Evolutionary conservation across 2,797 vertebrate genomes (phyloP).

Genomic region (Schizothorax lantsangensis): DNA sequence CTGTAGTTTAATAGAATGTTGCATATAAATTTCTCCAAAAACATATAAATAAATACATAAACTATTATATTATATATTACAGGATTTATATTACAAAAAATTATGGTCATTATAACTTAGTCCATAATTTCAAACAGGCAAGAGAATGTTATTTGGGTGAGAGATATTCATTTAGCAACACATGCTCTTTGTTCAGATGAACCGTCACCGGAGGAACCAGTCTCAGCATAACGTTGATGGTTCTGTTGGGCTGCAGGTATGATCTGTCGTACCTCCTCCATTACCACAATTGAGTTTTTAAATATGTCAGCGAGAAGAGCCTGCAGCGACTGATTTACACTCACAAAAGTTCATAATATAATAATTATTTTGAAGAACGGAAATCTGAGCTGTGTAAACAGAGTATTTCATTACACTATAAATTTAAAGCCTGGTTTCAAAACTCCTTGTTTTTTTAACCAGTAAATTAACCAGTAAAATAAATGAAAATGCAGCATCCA

Average conservation of each 20-base stretch:
- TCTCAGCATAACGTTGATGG: constrained; percentile 70
- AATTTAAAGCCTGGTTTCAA: background rate
- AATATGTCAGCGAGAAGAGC: background rate
- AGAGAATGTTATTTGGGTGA: background rate
- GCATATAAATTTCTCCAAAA: background rate
- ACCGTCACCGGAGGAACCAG: constrained; percentile 77
- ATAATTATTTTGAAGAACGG: background rate
- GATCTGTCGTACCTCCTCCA: constrained; percentile 15
- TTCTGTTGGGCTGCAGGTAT: constrained; percentile 51
- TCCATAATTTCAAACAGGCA: background rate
- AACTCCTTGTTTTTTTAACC: background rate
- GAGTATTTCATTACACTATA: constrained; percentile 4
- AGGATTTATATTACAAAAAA: background rate
- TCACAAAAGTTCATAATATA: background rate
- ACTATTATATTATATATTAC: background rate
- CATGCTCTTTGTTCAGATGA: constrained; percentile 66
- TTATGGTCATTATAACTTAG: background rate
- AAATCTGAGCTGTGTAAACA: background rate
- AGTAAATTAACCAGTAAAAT: background rate
- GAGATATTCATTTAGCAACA: constrained; percentile 1
- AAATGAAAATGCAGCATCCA: background rate
- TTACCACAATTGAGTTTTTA: background rate
- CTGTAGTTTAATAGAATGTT: background rate
- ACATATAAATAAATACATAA: background rate
- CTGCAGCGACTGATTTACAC: background rate